phyloP scores from a whole-genome alignment of 2,888 invertebrate genomes.

The Adelphocoris suturalis region DNA sequence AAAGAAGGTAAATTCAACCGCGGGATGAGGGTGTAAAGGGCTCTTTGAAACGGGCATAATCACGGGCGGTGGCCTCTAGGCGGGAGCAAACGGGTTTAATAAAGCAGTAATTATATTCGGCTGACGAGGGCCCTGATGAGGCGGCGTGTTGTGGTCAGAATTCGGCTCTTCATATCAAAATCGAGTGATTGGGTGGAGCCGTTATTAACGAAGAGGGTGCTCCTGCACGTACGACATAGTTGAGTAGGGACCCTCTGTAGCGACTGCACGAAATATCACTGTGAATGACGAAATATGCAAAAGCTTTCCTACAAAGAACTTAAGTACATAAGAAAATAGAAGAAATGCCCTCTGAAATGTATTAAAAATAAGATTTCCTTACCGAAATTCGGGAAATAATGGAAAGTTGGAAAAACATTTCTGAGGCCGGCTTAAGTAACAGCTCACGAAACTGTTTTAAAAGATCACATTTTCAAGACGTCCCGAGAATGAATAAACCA shows the following conservation, averaged over 20 bases:
- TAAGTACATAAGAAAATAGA: too few species aligned
- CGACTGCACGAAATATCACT: not conserved
- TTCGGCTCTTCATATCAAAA: constrained; percentile 26
- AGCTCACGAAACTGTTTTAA: too few species aligned
- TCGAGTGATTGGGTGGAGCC: not conserved
- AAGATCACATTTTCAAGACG: too few species aligned
- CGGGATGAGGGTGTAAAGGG: not conserved
- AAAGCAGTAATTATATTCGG: constrained; percentile 29
- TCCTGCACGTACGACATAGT: not conserved
- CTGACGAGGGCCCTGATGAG: constrained; percentile 31
- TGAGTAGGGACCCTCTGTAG: not conserved
- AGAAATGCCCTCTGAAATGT: too few species aligned
- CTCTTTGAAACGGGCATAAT: constrained; percentile 19
- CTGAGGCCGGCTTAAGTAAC: too few species aligned
- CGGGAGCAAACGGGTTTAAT: constrained; percentile 26
- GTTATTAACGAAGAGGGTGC: constrained; percentile 25
- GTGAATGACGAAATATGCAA: too few species aligned
- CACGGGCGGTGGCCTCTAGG: not conserved
- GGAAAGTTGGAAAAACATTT: too few species aligned
- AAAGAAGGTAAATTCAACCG: constrained; percentile 12
- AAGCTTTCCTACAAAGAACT: too few species aligned
- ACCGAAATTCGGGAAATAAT: too few species aligned
- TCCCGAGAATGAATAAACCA: too few species aligned
- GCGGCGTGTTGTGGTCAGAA: constrained; percentile 28
- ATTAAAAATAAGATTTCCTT: too few species aligned